Percentiles rank a stretch among this genome's conserved stretches.
phyloP scores from a whole-genome alignment of 2,888 invertebrate species.

The Leptura quadrifasciata region DNA sequence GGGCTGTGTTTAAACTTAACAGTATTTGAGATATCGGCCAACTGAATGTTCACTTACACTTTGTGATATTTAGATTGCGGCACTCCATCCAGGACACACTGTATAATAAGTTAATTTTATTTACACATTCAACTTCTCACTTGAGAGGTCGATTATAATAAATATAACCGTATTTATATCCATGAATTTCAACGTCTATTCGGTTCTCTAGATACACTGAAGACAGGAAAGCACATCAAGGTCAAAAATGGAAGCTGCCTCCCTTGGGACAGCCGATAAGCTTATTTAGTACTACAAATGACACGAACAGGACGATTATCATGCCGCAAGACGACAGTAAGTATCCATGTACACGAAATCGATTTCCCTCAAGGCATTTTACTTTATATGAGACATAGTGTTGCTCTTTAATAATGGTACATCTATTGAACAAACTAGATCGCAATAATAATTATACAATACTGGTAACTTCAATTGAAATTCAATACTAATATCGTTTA shows the following conservation, averaged over 20 bases:
- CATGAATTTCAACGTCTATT: neutral
- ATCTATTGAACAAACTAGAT: neutral
- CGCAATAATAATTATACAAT: too few species aligned
- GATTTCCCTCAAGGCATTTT: neutral
- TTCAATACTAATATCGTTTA: too few species aligned
- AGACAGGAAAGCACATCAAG: slow-evolving; percentile 77
- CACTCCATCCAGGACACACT: too few species aligned
- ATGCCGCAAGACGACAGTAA: slow-evolving; percentile 82
- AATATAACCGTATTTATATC: neutral
- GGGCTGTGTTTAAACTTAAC: too few species aligned
- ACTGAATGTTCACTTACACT: too few species aligned
- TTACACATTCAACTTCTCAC: too few species aligned
- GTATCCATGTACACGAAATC: slow-evolving; percentile 55
- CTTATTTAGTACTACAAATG: slow-evolving; percentile 79
- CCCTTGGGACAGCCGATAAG: slow-evolving; percentile 83
- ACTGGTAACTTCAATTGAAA: too few species aligned
- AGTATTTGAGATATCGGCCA: too few species aligned
- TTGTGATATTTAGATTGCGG: too few species aligned
- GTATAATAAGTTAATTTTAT: too few species aligned
- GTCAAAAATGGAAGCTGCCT: slow-evolving; percentile 83
- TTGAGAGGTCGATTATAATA: too few species aligned
- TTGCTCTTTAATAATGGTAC: neutral
- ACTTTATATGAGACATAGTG: neutral
- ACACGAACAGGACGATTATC: slow-evolving; percentile 77
- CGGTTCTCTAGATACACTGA: slow-evolving; percentile 74